Evolutionary conservation across 2,888 invertebrate species (phyloP).

Genomic region (Drosophila anceps): DNA sequence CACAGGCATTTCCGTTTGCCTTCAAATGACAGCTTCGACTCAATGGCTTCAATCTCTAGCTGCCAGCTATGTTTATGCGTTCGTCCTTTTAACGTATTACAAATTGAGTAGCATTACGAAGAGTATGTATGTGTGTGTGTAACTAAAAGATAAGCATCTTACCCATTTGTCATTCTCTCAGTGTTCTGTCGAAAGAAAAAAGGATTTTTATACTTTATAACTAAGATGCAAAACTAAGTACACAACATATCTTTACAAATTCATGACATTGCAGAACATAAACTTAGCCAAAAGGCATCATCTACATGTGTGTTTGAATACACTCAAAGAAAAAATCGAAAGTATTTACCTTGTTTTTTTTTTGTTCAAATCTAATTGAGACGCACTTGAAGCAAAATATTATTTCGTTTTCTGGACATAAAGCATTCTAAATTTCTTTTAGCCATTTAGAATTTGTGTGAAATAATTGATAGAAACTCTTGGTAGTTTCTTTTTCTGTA

Average conservation of each 20-base stretch:
- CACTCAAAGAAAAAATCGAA: slow-evolving; percentile 16
- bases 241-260: slow-evolving; percentile 24
- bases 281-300: background rate
- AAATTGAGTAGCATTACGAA: slow-evolving; percentile 48
- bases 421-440: background rate
- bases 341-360: background rate
- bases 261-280: slow-evolving; percentile 19
- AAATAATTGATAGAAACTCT: background rate
- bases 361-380: background rate
- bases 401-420: background rate
- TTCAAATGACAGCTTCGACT: slow-evolving; percentile 33
- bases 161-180: slow-evolving; percentile 27
- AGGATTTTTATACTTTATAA: slow-evolving; percentile 8
- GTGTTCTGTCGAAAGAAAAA: background rate
- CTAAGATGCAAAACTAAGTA: slow-evolving; percentile 24
- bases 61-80: slow-evolving; percentile 34
- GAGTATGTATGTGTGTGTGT: background rate
- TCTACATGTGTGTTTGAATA: slow-evolving; percentile 3
- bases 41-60: slow-evolving; percentile 19
- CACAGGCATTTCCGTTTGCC: slow-evolving; percentile 63
- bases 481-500: background rate
- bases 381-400: background rate
- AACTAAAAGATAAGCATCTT: slow-evolving; percentile 24
- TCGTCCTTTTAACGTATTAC: slow-evolving; percentile 43
- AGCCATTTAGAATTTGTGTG: background rate